Evolutionary conservation across 2,113 vertebrate species (phyloP).

Genomic region (Poecile atricapillus): DNA sequence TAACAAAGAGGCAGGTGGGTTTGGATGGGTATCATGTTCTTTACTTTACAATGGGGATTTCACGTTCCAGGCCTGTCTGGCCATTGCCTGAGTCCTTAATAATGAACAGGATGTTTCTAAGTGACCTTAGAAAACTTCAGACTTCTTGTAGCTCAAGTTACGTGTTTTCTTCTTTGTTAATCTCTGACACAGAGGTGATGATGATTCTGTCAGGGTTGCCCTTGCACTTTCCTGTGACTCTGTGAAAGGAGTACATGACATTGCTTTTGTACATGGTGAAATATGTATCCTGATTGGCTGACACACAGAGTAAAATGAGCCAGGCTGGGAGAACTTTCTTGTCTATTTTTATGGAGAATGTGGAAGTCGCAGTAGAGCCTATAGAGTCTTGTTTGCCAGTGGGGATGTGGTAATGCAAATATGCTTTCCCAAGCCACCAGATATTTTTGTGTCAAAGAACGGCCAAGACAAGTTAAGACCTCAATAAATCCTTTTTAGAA

Average conservation of each 20-base stretch:
- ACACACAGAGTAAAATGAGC: not conserved
- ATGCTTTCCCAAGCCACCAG: not conserved
- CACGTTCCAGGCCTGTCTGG: not conserved
- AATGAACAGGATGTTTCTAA: not conserved
- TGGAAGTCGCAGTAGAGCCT: not conserved
- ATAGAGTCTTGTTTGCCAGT: not conserved
- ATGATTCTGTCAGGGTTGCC: not conserved
- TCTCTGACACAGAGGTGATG: not conserved
- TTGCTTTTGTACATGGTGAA: not conserved
- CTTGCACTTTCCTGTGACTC: not conserved
- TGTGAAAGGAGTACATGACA: not conserved
- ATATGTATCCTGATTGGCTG: not conserved
- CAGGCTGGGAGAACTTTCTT: not conserved
- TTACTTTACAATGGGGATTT: not conserved
- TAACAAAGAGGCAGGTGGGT: not conserved
- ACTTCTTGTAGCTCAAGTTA: not conserved
- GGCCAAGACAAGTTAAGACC: fast-evolving
- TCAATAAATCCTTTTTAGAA: not conserved
- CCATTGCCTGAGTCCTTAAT: not conserved
- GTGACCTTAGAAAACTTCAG: not conserved
- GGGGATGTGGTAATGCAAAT: not conserved
- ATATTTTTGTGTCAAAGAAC: not conserved
- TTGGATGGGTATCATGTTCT: not conserved
- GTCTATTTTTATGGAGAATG: not conserved
- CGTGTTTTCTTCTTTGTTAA: not conserved